Conservation (phyloP, 2,888 invertebrate genomes). For the Falcaria lacertinaria region DNA sequence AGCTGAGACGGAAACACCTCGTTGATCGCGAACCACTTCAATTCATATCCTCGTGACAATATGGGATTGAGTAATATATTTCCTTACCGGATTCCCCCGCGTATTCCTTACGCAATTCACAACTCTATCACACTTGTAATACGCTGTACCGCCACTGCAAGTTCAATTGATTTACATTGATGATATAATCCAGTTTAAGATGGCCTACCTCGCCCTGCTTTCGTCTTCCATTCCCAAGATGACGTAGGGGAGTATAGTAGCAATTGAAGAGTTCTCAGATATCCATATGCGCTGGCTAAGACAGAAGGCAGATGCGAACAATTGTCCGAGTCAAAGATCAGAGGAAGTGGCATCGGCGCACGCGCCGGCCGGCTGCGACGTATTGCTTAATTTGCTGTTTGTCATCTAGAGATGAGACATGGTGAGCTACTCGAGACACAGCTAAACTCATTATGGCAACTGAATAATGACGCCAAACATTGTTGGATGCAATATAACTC, state of each 20-base stretch:
- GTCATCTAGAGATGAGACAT: constrained; percentile 25
- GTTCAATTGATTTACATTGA: constrained; percentile 22
- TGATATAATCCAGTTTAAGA: constrained; percentile 34
- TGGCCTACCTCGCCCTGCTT: constrained; percentile 30
- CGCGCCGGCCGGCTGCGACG: constrained; percentile 37
- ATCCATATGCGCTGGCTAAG: constrained; percentile 37
- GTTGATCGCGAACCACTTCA: constrained; percentile 78
- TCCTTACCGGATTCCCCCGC: constrained; percentile 49
- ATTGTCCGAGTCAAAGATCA: constrained; percentile 77
- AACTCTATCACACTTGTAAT: constrained; percentile 1
- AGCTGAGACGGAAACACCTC: constrained; percentile 73
- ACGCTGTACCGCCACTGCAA: constrained; percentile 19
- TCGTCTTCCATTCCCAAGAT: constrained; percentile 15
- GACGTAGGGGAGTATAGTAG: constrained; percentile 40
- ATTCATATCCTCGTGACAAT: constrained; percentile 75
- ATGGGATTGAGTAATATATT: constrained; percentile 72
- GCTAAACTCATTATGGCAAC: background rate
- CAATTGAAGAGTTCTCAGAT: constrained; percentile 56
- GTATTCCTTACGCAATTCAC: constrained; percentile 6
- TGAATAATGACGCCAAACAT: background rate
- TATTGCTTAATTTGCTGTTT: constrained; percentile 36
- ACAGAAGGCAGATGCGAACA: constrained; percentile 72
- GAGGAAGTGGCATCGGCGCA: constrained; percentile 71
- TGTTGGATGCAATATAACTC: no score
- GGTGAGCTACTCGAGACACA: background rate